These are phyloP conservation scores for Dendroctonus valens DNA, from an alignment of 1,140 invertebrate genomes.

Conservation along the genomic window DNA sequence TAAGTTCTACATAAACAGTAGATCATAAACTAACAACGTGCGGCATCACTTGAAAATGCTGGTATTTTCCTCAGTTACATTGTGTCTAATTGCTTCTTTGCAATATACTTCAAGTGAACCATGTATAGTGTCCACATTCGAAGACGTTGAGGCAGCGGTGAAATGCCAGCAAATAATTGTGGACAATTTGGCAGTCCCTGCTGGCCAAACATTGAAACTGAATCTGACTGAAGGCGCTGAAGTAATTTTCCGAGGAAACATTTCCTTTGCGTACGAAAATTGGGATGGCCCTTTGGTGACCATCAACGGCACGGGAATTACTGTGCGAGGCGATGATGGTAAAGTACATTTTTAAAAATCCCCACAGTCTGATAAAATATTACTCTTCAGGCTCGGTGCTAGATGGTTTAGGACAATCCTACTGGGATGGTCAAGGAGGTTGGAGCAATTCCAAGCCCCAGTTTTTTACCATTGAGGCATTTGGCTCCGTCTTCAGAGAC, in stretches of 20 bases:
- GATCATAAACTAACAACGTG: too few species aligned
- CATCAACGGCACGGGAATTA: constrained; percentile 26
- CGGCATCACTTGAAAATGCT: too few species aligned
- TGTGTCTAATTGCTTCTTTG: too few species aligned
- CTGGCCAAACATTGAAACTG: constrained; percentile 21
- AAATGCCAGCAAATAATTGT: constrained; percentile 24
- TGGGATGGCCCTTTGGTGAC: constrained; percentile 29
- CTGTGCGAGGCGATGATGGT: constrained; percentile 23
- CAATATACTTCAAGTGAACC: not conserved
- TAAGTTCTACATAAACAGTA: too few species aligned
- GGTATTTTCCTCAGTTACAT: too few species aligned
- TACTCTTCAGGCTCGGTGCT: constrained; percentile 19
- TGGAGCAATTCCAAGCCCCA: constrained; percentile 24
- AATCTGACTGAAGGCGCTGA: constrained; percentile 22
- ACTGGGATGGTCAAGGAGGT: constrained; percentile 30
- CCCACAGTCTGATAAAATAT: not conserved
- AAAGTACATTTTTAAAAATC: not conserved
- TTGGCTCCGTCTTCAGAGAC: constrained; percentile 26
- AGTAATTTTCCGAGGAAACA: constrained; percentile 30
- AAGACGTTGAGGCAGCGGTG: constrained; percentile 17
- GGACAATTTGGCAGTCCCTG: constrained; percentile 28
- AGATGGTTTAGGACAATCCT: constrained; percentile 21
- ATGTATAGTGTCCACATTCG: constrained; percentile 23
- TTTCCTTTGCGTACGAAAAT: constrained; percentile 17
- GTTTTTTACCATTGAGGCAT: constrained; percentile 24